Conservation (phyloP, 2,797 vertebrate genomes). For the Alectoris magna region DNA sequence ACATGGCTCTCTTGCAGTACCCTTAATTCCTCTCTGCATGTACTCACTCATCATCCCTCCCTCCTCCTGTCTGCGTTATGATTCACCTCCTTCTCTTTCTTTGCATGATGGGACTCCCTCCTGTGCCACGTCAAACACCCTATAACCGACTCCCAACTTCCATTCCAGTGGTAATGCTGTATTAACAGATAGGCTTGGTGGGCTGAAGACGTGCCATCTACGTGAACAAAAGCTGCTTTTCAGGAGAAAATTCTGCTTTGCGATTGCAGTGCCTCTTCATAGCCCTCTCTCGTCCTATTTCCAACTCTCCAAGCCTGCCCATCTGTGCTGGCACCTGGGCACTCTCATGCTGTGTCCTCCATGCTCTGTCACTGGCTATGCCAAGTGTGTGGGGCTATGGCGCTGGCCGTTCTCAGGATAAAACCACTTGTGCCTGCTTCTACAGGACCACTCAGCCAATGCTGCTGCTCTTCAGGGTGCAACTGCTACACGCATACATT, state of each 20-base stretch:
- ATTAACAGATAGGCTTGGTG: background rate
- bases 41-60: background rate
- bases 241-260: background rate
- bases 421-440: background rate
- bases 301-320: background rate
- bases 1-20: constrained; percentile 13
- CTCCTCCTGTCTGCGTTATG: background rate
- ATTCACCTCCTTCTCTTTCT: background rate
- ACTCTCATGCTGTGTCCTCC: background rate
- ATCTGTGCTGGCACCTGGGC: accelerated
- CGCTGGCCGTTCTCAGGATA: accelerated
- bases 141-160: background rate
- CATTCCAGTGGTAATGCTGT: background rate
- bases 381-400: accelerated
- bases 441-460: background rate
- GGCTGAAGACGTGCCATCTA: background rate
- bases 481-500: no score
- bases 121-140: background rate
- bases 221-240: background rate
- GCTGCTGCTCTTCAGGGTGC: background rate
- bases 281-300: background rate
- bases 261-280: background rate
- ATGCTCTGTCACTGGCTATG: accelerated
- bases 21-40: background rate
- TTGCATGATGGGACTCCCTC: background rate